These are phyloP conservation scores for Spodoptera picta DNA, from an alignment of 2,888 invertebrate genomes.

Conservation along the genomic window DNA sequence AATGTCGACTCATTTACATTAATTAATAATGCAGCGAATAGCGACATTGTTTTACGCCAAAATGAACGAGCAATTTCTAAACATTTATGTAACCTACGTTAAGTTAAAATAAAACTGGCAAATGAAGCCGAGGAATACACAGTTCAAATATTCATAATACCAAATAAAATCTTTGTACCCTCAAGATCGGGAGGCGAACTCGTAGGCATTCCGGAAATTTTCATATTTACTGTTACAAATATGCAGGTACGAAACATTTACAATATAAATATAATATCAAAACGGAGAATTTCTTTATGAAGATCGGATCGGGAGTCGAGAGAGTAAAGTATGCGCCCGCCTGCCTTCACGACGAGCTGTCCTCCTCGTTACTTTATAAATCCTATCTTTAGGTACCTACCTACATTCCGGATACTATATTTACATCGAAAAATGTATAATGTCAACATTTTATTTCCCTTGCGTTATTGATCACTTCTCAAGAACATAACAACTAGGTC, in stretches of 20 bases:
- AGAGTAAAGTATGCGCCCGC: slow-evolving; percentile 84
- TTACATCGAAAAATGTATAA: slow-evolving; percentile 28
- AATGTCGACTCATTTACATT: slow-evolving; percentile 25
- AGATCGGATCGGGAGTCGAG: slow-evolving; percentile 85
- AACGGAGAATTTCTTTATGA: slow-evolving; percentile 89
- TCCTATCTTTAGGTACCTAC: slow-evolving; percentile 57
- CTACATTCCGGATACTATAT: slow-evolving; percentile 39
- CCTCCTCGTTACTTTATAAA: slow-evolving; percentile 74
- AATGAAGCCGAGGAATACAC: slow-evolving; percentile 56
- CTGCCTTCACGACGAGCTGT: slow-evolving; percentile 70
- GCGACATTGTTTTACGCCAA: slow-evolving; percentile 5
- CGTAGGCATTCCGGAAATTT: slow-evolving; percentile 87
- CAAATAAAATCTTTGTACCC: slow-evolving; percentile 79
- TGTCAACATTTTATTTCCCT: slow-evolving; percentile 8
- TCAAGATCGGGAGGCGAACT: slow-evolving; percentile 78
- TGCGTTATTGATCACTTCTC: slow-evolving; percentile 9
- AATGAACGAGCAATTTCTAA: slow-evolving; percentile 3
- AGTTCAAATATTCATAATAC: slow-evolving; percentile 80
- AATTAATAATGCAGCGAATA: slow-evolving; percentile 4
- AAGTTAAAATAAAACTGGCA: slow-evolving; percentile 49
- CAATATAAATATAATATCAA: slow-evolving; percentile 89
- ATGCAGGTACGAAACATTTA: slow-evolving; percentile 89
- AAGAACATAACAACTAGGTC: slow-evolving; percentile 19
- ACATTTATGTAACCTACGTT: slow-evolving; percentile 15
- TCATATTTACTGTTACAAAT: slow-evolving; percentile 89